phyloP scores from a whole-genome alignment of 2,888 invertebrate genomes.

The Eremobia ochroleuca region DNA sequence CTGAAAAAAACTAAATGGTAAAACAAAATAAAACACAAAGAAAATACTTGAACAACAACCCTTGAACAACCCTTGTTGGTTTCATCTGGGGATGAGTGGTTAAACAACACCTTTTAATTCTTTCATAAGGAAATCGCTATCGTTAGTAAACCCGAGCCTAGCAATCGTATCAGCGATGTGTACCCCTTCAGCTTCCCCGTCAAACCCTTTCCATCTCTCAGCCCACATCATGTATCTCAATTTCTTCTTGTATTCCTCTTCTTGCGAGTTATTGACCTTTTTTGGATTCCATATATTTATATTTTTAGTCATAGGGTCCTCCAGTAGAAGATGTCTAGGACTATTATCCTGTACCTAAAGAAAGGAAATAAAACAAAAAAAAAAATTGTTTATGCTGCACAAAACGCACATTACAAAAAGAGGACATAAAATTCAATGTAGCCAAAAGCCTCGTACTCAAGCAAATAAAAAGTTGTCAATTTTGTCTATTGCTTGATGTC shows the following conservation, averaged over 20 bases:
- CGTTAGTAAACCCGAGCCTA: background rate
- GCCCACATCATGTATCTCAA: background rate
- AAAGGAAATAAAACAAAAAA: background rate
- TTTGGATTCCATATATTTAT: conserved; percentile 9
- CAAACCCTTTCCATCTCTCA: background rate
- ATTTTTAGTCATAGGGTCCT: background rate
- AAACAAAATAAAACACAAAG: no score
- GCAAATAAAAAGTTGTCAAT: no score
- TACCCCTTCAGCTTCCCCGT: background rate
- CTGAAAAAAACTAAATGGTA: no score
- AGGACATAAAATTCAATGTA: no score
- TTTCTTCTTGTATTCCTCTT: conserved; percentile 7
- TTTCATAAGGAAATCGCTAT: conserved; percentile 4
- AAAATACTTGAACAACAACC: no score
- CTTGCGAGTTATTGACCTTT: background rate
- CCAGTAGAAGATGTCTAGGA: background rate
- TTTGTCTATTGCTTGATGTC: no score
- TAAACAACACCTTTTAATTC: conserved; percentile 1
- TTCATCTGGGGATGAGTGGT: background rate
- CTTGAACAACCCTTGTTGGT: no score
- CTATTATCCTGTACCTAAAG: background rate
- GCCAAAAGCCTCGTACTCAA: no score
- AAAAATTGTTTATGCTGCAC: background rate
- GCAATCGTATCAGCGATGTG: background rate
- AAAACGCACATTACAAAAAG: background rate